phyloP scores from a whole-genome alignment of 1,140 invertebrate genomes.

The Dendrolimus punctatus region DNA sequence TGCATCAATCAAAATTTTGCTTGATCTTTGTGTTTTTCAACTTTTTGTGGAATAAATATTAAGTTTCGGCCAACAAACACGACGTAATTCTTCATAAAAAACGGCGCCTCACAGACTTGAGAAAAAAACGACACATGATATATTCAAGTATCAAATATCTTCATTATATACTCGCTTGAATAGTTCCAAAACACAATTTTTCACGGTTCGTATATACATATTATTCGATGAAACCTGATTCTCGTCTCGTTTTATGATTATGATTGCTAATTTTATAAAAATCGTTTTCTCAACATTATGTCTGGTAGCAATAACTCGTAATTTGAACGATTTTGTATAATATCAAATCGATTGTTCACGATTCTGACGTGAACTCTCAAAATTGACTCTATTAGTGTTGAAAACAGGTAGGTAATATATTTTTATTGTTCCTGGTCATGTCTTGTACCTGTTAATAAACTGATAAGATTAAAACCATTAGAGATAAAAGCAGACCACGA shows the following conservation, averaged over 20 bases:
- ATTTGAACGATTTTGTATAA: conserved; percentile 10
- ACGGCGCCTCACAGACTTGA: conserved; percentile 30
- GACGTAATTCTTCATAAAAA: conserved; percentile 21
- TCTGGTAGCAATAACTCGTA: conserved; percentile 16
- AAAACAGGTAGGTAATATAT: conserved; percentile 25
- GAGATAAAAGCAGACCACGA: conserved; percentile 9
- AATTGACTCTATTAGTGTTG: conserved; percentile 13
- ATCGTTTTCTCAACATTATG: conserved; percentile 5
- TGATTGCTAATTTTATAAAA: conserved; percentile 14
- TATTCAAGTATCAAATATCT: conserved; percentile 21
- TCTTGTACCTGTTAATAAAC: conserved; percentile 28
- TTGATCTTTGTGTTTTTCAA: not conserved
- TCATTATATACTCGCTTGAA: conserved; percentile 34
- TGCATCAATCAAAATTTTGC: conserved; percentile 4
- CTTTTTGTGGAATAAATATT: conserved; percentile 5
- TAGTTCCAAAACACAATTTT: conserved; percentile 42
- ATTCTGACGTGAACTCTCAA: conserved; percentile 12
- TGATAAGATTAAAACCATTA: conserved; percentile 37
- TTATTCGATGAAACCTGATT: conserved; percentile 20
- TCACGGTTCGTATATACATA: conserved; percentile 21
- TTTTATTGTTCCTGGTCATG: conserved; percentile 23
- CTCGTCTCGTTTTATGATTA: conserved; percentile 12
- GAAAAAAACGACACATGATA: conserved; percentile 39
- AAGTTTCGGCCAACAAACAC: conserved; percentile 14
- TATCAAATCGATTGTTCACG: conserved; percentile 8